Evolutionary conservation across 2,113 vertebrate species (phyloP), one percentile per base, ranked within the genome.

Genomic region (Brachyhypopomus occidentalis): DNA sequence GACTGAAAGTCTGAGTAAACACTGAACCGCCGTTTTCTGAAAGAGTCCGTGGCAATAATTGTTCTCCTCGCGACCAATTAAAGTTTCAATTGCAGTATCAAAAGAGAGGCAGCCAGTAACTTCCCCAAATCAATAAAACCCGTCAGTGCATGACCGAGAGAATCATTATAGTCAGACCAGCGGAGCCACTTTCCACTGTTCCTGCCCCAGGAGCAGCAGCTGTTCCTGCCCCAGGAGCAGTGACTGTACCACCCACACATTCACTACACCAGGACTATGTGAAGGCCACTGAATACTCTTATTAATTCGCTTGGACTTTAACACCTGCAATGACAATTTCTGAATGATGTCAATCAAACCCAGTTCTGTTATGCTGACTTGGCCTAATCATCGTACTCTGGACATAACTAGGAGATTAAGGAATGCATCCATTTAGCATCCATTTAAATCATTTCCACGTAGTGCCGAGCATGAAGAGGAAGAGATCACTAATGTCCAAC

Each of bases 11-110:
- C n/a, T 25, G 30, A 30, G 30, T 30, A 7, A n/a, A 22, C 19
- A 22, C 8, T 20, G 20, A 73, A 73, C 56, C n/a, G 22, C 36
- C 25, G 58, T 58, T 74, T 30, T 60, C 11, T 38, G 56, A 9
- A 22, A 74, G 22, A 27, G 64, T 36, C 30, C 19, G 8, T 5
- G 23, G 38, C 36, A 11, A 2, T 41, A n/a, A 25, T 48, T 30
- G 30, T 64, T 62, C 19, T 34, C 19, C 14, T 22, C 7, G 19
- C 23, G 25, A 17, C 25, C 52, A 52, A 30, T 34, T 22, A 8
- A 48, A 5, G 14, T n/a, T 41, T 41, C 73, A 38, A 75, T 75
- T 60, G 38, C 12, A 62, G 22, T 36, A 74, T 74, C 56, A 62
- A 62, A 62, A 62, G 16, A 58, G 41, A 45, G n/a, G 58, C 30